Conservation (phyloP, 2,888 invertebrate species). For the Melinaea marsaeus region DNA sequence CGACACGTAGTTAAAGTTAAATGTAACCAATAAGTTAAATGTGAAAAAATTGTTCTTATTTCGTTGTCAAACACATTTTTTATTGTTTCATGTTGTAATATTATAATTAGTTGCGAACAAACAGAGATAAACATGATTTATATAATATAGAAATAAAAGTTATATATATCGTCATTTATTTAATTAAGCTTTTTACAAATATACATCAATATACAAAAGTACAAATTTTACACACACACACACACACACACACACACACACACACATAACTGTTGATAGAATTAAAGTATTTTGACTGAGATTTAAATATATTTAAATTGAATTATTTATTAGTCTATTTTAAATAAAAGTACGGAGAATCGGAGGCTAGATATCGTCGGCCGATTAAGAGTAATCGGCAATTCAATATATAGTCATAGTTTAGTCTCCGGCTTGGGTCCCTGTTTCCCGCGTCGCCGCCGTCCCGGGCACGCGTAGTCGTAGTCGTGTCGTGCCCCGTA, state of each 20-base stretch:
- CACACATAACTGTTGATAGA: neutral
- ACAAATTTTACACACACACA: slow-evolving; percentile 37
- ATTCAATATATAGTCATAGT: slow-evolving; percentile 39
- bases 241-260: neutral
- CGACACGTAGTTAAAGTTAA: no score
- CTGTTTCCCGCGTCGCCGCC: slow-evolving; percentile 30
- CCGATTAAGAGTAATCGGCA: no score
- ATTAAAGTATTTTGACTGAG: neutral
- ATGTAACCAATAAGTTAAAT: no score
- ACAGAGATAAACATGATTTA: no score
- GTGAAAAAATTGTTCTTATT: no score
- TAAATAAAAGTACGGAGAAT: no score
- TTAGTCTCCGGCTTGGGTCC: slow-evolving; percentile 79
- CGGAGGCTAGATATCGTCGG: no score
- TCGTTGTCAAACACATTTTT: no score
- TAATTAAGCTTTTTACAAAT: slow-evolving; percentile 12
- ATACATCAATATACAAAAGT: slow-evolving; percentile 35
- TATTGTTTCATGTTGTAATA: no score
- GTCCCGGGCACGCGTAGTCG: slow-evolving; percentile 26
- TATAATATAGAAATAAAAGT: neutral
- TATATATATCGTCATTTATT: neutral
- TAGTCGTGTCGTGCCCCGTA: slow-evolving; percentile 26
- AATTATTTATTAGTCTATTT: no score
- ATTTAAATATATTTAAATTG: no score
- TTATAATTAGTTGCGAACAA: no score